Base-by-base conservation (phyloP, 2,113 vertebrate species). In the Ramphastos sulfuratus region DNA sequence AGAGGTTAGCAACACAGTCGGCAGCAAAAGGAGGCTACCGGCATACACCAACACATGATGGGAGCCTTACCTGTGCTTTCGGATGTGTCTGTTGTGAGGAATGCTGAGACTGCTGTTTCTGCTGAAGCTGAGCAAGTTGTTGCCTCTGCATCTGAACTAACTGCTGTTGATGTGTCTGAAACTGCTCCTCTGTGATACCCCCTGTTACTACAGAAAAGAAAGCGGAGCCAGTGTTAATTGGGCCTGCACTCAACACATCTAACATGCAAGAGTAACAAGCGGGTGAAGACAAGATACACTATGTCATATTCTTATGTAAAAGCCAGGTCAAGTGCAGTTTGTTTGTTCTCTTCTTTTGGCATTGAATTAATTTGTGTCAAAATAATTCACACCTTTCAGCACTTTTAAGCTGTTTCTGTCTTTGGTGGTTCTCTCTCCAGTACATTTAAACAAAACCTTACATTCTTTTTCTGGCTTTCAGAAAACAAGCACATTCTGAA, bases 171-270 rank as follows among this genome's bases (percentile, higher is more conserved):
- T 99, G 99, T 59, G 98, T 98, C 96, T 98, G 98, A 96, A 98
- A 99, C 55, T 99, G 98, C 88, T 99, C 98, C 94, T 99, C 98
- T 44, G 99, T 99, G 97, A 99, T 99, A n/a, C 98, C 98, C 91
- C 98, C 99, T 93, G 98, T 97, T 76, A 98, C 98, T 97, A 46
- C 2, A 56, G 58, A 92, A 96, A 82, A 89, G 84, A 93, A 83
- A 89, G 79, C 1, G 24, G 52, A 88, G 59, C 31, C 18, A 23
- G 28, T 0, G 87, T 90, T 91, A 91, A 65, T 72, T 2, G 21
- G 21, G 42, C 27, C 58, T 25, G 78, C 44, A 52, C 46, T 30
- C 10, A 59, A 15, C 70, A 52, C 33, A 3, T 3, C 42, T 50
- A 1, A n/a, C 82, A 89, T 1, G 13, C 37, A 31, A 9, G 25